Evolutionary conservation across 2,888 invertebrate species (phyloP).

Genomic region (Melangyna quadrimaculata): DNA sequence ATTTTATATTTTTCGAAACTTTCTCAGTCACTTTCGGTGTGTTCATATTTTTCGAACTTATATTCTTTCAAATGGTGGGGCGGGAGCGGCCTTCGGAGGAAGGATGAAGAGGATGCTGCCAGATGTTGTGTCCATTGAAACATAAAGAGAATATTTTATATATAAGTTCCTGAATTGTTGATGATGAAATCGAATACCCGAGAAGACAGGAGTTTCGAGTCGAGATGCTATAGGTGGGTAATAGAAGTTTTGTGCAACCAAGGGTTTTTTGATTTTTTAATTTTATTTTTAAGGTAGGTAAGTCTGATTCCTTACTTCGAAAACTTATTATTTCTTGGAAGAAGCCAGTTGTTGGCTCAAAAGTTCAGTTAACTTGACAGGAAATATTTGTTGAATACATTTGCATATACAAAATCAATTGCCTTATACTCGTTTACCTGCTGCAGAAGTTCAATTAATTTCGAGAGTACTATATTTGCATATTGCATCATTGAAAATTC

Average conservation of each 20-base stretch:
- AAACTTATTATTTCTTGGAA: not conserved
- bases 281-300: not conserved
- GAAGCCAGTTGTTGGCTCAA: not conserved
- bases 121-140: slow-evolving; percentile 24
- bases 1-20: slow-evolving; percentile 36
- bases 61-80: not conserved
- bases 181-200: slow-evolving; percentile 19
- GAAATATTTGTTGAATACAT: not conserved
- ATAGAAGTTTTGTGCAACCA: not conserved
- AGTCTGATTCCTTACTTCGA: not conserved
- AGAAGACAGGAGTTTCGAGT: not conserved
- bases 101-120: not conserved
- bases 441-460: not conserved
- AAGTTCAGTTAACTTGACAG: not conserved
- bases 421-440: not conserved
- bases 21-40: slow-evolving; percentile 15
- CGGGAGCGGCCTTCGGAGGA: too few species aligned
- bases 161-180: slow-evolving; percentile 10
- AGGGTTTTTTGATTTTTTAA: not conserved
- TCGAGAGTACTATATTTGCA: not conserved
- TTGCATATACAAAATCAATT: slow-evolving; percentile 8
- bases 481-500: not conserved
- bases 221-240: not conserved
- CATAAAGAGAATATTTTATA: slow-evolving; percentile 32
- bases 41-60: slow-evolving; percentile 40